These are phyloP conservation scores for Sakesphorus luctuosus DNA, from an alignment of 2,113 vertebrate genomes.

Conservation along the genomic window DNA sequence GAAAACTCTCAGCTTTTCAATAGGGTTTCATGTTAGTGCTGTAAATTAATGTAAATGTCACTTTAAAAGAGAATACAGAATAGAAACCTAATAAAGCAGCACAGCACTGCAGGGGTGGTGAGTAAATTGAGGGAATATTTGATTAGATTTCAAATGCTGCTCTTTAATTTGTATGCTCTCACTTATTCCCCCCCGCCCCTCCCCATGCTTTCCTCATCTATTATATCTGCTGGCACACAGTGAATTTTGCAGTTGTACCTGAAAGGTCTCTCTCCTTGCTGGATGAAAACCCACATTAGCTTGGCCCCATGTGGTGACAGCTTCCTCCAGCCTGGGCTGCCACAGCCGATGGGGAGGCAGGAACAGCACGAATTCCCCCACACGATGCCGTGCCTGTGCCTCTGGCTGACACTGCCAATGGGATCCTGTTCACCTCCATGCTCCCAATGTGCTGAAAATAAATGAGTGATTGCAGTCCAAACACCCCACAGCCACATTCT, in stretches of 20 bases:
- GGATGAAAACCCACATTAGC: background rate
- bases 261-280: background rate
- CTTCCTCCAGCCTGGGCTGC: background rate
- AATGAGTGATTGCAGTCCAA: background rate
- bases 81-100: conserved; percentile 72
- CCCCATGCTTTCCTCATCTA: background rate
- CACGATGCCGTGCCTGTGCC: too few relatives aligned
- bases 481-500: fast-evolving
- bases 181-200: background rate
- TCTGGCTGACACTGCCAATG: fast-evolving
- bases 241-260: conserved; percentile 10
- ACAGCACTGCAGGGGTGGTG: conserved; percentile 59
- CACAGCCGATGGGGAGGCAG: background rate
- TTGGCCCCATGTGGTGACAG: background rate
- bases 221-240: conserved; percentile 27
- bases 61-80: conserved; percentile 74
- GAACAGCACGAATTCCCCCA: fast-evolving
- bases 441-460: fast-evolving
- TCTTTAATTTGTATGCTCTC: conserved; percentile 70
- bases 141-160: conserved; percentile 74
- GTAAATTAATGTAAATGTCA: conserved; percentile 76
- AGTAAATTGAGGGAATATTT: conserved; percentile 73
- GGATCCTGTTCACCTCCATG: background rate
- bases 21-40: conserved; percentile 62
- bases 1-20: conserved; percentile 56